A percentile compares a stretch with the other conserved stretches of the same genome.
Evolutionary conservation across 2,113 vertebrate genomes (phyloP).

Genomic region (Corynorhinus townsendii): DNA sequence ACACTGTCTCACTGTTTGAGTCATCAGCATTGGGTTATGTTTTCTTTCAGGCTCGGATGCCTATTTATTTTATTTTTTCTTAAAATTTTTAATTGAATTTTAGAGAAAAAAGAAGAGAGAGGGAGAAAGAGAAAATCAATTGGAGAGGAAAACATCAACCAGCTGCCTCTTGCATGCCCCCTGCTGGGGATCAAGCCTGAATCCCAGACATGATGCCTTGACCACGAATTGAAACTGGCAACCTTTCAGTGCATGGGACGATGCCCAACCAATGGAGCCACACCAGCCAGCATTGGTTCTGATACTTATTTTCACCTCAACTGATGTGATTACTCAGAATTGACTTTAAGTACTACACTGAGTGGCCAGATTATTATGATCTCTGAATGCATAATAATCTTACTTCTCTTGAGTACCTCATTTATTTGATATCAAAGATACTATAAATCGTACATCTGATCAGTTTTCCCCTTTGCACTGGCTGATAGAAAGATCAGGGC

Average conservation of each 20-base stretch:
- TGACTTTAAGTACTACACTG: neutral
- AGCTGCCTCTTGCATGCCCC: neutral
- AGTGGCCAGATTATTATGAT: no score
- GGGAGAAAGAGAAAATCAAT: neutral
- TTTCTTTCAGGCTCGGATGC: neutral
- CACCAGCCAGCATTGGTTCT: neutral
- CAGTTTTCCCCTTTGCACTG: no score
- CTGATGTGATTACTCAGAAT: neutral
- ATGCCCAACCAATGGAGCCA: neutral
- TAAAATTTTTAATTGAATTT: neutral
- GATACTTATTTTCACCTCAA: neutral
- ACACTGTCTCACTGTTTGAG: neutral
- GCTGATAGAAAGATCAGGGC: no score
- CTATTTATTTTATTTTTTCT: neutral
- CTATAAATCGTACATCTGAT: no score
- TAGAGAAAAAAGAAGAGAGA: neutral
- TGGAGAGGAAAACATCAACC: neutral
- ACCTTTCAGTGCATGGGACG: neutral
- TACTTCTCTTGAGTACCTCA: no score
- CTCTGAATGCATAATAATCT: no score
- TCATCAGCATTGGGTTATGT: neutral
- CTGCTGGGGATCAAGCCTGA: neutral
- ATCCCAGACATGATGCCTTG: neutral
- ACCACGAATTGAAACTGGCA: neutral
- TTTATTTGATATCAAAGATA: no score